phyloP scores from a whole-genome alignment of 1,140 invertebrate genomes.

The Drosophila nigromelanica region DNA sequence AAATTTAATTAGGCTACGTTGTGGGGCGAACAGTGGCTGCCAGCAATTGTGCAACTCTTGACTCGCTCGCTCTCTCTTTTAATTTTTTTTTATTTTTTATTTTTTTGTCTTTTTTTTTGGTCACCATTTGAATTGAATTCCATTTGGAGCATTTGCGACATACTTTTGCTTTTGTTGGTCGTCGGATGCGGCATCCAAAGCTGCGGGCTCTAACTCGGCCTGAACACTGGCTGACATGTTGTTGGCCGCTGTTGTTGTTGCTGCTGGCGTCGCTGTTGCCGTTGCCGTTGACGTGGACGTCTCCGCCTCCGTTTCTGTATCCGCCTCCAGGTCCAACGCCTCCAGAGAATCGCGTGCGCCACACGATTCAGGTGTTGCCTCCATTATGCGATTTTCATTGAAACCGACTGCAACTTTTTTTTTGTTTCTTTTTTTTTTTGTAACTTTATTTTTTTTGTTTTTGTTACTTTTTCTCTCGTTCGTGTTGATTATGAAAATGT shows the following conservation, averaged over 20 bases:
- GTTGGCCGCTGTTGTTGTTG: constrained; percentile 16
- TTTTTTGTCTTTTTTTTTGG: neutral
- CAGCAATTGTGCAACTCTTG: neutral
- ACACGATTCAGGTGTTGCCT: constrained; percentile 71
- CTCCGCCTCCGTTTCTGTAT: constrained; percentile 37
- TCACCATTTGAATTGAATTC: constrained; percentile 40
- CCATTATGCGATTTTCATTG: constrained; percentile 78
- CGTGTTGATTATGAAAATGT: constrained; percentile 70
- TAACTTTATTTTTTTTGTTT: constrained; percentile 11
- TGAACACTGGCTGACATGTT: constrained; percentile 35
- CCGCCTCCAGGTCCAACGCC: constrained; percentile 50
- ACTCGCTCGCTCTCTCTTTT: too few species aligned
- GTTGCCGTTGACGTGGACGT: constrained; percentile 6
- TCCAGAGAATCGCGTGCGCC: constrained; percentile 64
- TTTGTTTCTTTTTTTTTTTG: constrained; percentile 21
- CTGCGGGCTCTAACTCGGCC: constrained; percentile 28
- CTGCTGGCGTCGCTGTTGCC: constrained; percentile 11
- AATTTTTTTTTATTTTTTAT: too few species aligned
- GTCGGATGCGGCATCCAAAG: constrained; percentile 21
- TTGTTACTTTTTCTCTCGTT: constrained; percentile 21
- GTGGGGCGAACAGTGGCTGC: neutral
- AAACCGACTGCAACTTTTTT: constrained; percentile 45
- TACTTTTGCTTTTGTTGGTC: constrained; percentile 71
- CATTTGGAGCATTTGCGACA: constrained; percentile 32
- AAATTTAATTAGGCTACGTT: constrained; percentile 45